These are phyloP conservation scores for Stegodyphus dumicola DNA, from an alignment of 1,140 invertebrate genomes.

Conservation along the genomic window DNA sequence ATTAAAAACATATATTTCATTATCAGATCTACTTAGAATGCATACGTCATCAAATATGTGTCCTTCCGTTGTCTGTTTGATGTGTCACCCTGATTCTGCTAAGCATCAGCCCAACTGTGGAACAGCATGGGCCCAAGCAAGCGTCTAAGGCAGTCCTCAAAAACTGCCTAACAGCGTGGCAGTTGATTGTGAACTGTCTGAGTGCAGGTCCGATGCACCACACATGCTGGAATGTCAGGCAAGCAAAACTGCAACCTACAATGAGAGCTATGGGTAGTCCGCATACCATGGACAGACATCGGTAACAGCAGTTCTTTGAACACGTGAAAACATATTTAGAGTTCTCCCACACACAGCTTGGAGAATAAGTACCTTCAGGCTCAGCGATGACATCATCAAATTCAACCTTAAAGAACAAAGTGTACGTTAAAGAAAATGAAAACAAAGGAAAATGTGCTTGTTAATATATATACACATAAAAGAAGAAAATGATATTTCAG, in stretches of 20 bases:
- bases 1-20: no score
- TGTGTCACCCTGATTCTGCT: constrained; percentile 73
- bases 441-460: no score
- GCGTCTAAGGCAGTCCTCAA: constrained; percentile 74
- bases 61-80: constrained; percentile 13
- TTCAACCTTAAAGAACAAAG: constrained; percentile 71
- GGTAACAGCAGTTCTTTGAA: constrained; percentile 79
- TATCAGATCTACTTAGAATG: no score
- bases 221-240: constrained; percentile 81
- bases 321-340: constrained; percentile 78
- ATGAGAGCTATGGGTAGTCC: constrained; percentile 77
- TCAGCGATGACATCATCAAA: constrained; percentile 85
- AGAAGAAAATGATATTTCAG: no score
- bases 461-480: no score
- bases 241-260: constrained; percentile 80
- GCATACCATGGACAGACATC: constrained; percentile 75
- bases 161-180: constrained; percentile 73
- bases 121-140: constrained; percentile 74
- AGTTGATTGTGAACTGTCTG: constrained; percentile 72
- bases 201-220: constrained; percentile 77
- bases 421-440: no score
- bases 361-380: constrained; percentile 78
- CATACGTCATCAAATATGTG: constrained; percentile 4
- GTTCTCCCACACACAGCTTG: constrained; percentile 80
- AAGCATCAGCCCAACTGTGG: constrained; percentile 75